Evolutionary conservation across 64 coral and sea anemone genomes (phyloP).

Genomic region (Pocillopora damicornis): DNA sequence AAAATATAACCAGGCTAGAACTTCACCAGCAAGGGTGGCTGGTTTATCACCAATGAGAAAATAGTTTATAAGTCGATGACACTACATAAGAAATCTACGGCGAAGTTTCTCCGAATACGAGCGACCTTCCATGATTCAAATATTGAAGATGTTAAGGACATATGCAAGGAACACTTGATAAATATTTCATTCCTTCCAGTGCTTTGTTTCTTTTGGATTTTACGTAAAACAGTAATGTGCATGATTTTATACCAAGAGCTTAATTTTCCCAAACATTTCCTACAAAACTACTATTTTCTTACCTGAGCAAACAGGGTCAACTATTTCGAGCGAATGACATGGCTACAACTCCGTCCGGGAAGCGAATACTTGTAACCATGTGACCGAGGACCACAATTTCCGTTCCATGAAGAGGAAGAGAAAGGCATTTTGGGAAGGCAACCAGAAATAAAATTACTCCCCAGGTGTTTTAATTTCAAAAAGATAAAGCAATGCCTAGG

Average conservation of each 20-base stretch:
- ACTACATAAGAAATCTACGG: not conserved
- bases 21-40: no score
- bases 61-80: no score
- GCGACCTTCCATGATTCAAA: not conserved
- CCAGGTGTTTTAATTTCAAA: not conserved
- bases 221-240: no score
- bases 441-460: not conserved
- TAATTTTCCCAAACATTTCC: no score
- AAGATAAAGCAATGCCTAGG: no score
- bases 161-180: no score
- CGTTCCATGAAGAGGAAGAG: not conserved
- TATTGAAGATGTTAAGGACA: not conserved
- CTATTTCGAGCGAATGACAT: not conserved
- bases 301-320: not conserved
- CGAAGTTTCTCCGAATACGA: not conserved
- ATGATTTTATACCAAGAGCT: no score
- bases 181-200: no score
- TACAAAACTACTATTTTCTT: not conserved
- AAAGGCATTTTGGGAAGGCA: constrained; percentile 2
- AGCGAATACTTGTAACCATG: not conserved
- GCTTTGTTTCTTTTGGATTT: no score
- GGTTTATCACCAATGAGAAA: no score
- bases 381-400: not conserved
- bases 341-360: not conserved
- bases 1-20: no score